A percentile compares a stretch with the other conserved stretches of the same genome.
Conservation (phyloP, 2,113 vertebrate genomes). For the Rhabdomys dilectus region DNA sequence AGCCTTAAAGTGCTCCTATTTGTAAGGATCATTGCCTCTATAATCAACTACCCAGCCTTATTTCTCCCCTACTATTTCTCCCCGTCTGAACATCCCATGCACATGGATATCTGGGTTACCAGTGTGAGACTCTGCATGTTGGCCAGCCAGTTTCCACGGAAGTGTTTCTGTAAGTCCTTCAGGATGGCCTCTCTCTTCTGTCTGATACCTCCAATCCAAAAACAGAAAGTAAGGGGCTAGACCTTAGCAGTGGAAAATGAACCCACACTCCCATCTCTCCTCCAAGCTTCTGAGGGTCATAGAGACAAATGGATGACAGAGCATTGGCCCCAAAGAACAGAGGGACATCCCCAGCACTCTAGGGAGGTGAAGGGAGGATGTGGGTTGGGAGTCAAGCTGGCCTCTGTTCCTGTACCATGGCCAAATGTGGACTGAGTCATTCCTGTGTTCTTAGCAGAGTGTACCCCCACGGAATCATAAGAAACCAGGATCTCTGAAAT, state of each 20-base stretch:
- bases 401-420: accelerated
- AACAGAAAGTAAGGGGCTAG: not conserved
- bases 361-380: not conserved
- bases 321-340: accelerated
- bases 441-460: not conserved
- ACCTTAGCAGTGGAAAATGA: not conserved
- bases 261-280: too few species aligned
- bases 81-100: not conserved
- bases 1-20: not conserved
- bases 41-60: not conserved
- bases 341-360: not conserved
- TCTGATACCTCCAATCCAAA: conserved; percentile 19
- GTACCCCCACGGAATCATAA: not conserved
- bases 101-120: conserved; percentile 25
- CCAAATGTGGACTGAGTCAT: accelerated
- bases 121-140: conserved; percentile 46
- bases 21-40: not conserved
- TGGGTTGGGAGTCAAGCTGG: too few species aligned
- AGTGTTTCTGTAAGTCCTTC: conserved; percentile 74
- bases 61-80: accelerated
- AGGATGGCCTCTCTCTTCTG: conserved; percentile 32
- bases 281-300: not conserved
- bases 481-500: not conserved
- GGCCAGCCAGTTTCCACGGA: conserved; percentile 56
- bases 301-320: not conserved